Evolutionary conservation across 2,888 invertebrate species (phyloP).

Genomic region (Mantis religiosa): DNA sequence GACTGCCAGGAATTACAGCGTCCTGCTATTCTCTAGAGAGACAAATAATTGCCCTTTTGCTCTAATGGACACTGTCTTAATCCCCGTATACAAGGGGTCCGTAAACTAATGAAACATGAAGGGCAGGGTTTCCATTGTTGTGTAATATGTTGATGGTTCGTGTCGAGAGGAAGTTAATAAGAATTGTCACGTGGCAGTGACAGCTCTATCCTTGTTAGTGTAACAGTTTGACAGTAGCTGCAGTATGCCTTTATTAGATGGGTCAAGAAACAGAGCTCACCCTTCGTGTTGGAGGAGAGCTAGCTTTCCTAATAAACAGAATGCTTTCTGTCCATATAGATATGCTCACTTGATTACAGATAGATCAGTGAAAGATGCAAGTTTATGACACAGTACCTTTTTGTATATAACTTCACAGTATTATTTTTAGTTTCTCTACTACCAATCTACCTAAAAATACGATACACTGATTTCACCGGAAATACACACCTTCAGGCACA

Average conservation of each 20-base stretch:
- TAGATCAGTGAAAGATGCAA: no score
- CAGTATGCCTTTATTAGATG: neutral
- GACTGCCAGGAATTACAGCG: neutral
- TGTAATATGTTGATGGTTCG: neutral
- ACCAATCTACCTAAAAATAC: no score
- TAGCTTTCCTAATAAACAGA: neutral
- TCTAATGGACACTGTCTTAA: neutral
- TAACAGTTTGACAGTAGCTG: neutral
- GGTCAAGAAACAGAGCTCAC: neutral
- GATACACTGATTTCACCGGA: no score
- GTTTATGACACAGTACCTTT: no score
- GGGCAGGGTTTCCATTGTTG: neutral
- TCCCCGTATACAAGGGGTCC: neutral
- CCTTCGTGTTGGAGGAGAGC: no score
- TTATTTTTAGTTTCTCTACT: no score
- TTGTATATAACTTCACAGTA: no score
- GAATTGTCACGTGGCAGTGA: neutral
- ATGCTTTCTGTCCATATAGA: neutral
- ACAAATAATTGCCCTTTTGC: neutral
- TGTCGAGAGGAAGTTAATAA: neutral
- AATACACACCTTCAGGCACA: no score
- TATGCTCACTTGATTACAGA: no score
- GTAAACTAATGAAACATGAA: neutral
- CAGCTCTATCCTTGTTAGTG: neutral
- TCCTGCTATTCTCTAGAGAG: neutral